Evolutionary conservation across 2,113 vertebrate genomes (phyloP).

Genomic region (Spea bombifrons): DNA sequence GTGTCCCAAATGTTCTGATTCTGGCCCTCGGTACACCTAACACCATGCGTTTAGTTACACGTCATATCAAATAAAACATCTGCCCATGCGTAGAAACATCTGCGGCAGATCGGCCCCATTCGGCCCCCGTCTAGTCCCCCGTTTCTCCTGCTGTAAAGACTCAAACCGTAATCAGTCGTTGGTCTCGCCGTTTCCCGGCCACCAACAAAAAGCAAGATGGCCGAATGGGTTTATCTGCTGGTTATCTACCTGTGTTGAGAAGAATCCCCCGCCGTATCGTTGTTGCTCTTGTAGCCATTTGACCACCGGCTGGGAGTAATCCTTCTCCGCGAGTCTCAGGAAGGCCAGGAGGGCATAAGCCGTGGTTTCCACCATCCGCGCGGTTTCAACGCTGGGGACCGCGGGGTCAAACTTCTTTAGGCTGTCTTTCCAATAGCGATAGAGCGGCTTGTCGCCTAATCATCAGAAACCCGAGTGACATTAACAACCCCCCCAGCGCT

Average conservation of each 20-base stretch:
- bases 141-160: no score
- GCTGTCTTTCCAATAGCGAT: constrained; percentile 81
- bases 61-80: no score
- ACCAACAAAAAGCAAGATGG: no score
- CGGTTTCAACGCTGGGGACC: constrained; percentile 62
- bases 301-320: constrained; percentile 76
- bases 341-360: constrained; percentile 76
- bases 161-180: no score
- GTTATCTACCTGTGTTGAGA: constrained; percentile 76
- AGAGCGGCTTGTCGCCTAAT: constrained; percentile 69
- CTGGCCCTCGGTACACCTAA: no score
- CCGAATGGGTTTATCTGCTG: no score
- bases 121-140: no score
- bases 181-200: no score
- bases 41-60: no score
- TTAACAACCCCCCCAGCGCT: neutral
- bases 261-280: constrained; percentile 80
- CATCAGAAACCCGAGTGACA: neutral
- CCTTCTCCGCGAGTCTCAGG: constrained; percentile 66
- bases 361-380: constrained; percentile 81
- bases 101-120: no score
- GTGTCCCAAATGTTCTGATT: no score
- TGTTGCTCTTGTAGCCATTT: constrained; percentile 87
- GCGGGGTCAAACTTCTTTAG: constrained; percentile 48
- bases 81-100: no score